Conservation (phyloP, 2,888 invertebrate genomes). For the Argyra leucocephala region DNA sequence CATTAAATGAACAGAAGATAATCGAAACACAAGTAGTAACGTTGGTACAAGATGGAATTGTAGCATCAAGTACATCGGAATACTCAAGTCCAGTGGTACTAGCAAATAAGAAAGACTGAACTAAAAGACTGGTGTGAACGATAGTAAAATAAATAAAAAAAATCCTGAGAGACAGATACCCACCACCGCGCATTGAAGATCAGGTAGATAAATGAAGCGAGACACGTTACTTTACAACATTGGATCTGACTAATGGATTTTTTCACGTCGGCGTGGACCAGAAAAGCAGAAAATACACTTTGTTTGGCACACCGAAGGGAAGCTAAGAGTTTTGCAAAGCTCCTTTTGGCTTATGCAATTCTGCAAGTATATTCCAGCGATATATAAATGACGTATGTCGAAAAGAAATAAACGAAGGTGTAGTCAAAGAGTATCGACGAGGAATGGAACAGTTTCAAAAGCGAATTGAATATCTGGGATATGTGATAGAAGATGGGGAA, state of each 20-base stretch:
- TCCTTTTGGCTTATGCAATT: conserved; percentile 10
- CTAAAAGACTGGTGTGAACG: not conserved
- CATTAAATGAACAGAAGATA: no score
- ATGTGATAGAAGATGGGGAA: no score
- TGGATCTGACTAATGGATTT: conserved; percentile 12
- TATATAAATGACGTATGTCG: conserved; percentile 10
- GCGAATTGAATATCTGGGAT: no score
- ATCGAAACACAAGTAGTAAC: no score
- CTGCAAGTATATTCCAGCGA: conserved; percentile 8
- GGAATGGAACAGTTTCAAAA: no score
- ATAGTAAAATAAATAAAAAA: conserved; percentile 7
- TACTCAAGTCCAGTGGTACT: conserved; percentile 11
- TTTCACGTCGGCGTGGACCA: conserved; percentile 11
- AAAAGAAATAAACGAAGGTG: no score
- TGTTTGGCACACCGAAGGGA: no score
- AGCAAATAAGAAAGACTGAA: not conserved
- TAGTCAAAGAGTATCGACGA: no score
- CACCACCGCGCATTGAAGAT: conserved; percentile 7
- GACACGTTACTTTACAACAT: not conserved
- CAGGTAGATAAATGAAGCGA: conserved; percentile 10
- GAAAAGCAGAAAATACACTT: conserved; percentile 2
- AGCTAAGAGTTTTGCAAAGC: conserved; percentile 9
- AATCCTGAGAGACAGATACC: conserved; percentile 8
- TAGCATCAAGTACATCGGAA: not conserved
- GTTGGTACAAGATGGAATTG: no score